phyloP scores from a whole-genome alignment of 2,797 vertebrate species.

The Channa striata region DNA sequence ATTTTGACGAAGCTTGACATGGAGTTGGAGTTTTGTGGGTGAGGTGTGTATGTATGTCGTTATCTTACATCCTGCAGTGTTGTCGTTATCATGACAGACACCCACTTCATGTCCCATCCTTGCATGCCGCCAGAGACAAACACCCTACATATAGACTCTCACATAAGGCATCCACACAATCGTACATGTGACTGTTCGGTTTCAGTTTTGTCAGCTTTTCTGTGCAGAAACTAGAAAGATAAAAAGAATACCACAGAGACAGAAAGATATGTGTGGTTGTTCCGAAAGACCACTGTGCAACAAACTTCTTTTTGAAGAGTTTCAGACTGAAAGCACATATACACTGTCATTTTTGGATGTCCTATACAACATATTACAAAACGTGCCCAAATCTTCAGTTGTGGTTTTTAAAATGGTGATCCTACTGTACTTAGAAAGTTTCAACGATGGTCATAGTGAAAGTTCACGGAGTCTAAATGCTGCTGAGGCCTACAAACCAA shows the following conservation, averaged over 20 bases:
- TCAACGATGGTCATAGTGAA: too few species aligned
- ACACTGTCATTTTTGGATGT: too few species aligned
- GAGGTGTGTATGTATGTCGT: constrained; percentile 41
- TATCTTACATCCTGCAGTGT: constrained; percentile 57
- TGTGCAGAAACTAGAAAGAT: constrained; percentile 25
- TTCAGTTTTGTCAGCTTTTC: constrained; percentile 62
- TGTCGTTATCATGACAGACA: constrained; percentile 67
- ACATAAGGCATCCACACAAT: constrained; percentile 27
- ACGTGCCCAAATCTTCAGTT: too few species aligned
- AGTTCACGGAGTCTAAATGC: too few species aligned
- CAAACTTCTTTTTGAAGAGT: too few species aligned
- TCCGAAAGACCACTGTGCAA: background rate
- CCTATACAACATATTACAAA: too few species aligned
- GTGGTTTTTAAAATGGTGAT: too few species aligned
- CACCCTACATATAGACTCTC: constrained; percentile 38
- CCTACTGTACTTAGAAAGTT: too few species aligned
- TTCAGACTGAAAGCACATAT: too few species aligned
- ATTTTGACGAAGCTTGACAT: constrained; percentile 59
- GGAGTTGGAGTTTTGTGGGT: constrained; percentile 39
- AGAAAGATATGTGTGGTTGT: background rate
- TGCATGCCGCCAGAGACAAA: constrained; percentile 55
- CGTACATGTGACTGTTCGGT: constrained; percentile 39
- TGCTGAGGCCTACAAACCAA: too few species aligned
- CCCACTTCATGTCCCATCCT: constrained; percentile 66
- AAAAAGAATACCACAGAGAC: constrained; percentile 5